Base-by-base conservation (phyloP, 2,888 invertebrate species). In the Leptinotarsa tumamoca region DNA sequence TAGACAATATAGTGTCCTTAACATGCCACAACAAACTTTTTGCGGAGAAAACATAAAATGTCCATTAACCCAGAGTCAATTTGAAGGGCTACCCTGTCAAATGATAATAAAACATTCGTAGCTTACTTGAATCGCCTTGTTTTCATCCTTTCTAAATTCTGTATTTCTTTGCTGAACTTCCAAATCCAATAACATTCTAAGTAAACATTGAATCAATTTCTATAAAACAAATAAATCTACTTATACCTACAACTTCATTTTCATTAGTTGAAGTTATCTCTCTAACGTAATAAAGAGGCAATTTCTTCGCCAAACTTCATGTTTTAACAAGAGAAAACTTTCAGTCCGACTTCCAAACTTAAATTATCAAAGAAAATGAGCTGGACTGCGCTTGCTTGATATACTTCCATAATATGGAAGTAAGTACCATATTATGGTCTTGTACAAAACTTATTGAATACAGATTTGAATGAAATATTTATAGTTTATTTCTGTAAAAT, bases 121-220 rank as follows among this genome's bases (percentile, higher is more conserved):
- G 43, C 17, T 52, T 10, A 54, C 51, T 23, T 63, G 63, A 63
- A 63, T n/a, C 63, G 18, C 63, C 63, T n/a, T 63, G 63, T 63
- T 63, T 58, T n/a, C 23, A 72, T 56, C 58, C 68, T 23, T 51
- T 73, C 49, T 43, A 69, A 51, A 54, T 67, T 73, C 68, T 72
- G 72, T 75, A 75, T 75, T 68, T 72, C 54, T 67, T 54, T 67
- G 66, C 43, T 67, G 67, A 73, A 70, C 73, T 76, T 63, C 72
- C 69, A 72, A 67, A 76, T 78, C 73, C 71, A 76, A 76, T 76
- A 76, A 71, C 67, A 43, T 70, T 54, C 70, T 76, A 61, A 68
- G 79, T 73, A 79, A 79, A 79, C 78, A 80, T 52, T 72, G 77
- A 80, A 80, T 80, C 79, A 79, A 79, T 79, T 79, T 80, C 72